Percentiles rank a stretch among this genome's conserved stretches.
phyloP scores from a whole-genome alignment of 2,797 vertebrate genomes.

The Poecile montanus region DNA sequence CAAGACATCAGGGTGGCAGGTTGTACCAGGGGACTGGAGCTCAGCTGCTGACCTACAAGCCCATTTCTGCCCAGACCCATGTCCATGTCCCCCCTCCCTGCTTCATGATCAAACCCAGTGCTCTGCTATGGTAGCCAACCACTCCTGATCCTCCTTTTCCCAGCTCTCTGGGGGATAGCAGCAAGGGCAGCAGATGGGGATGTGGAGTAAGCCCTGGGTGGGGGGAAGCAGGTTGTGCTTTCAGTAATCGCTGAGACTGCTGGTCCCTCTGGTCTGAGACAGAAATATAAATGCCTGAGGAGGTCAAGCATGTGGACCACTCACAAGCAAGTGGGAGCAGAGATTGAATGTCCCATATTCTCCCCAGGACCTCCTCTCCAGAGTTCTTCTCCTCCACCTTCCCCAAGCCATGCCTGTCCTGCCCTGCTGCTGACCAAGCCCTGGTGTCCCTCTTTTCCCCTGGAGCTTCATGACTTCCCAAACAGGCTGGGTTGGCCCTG shows the following conservation, averaged over 20 bases:
- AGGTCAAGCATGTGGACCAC: neutral
- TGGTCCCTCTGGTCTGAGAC: neutral
- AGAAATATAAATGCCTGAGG: neutral
- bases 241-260: rapidly evolving
- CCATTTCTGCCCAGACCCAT: neutral
- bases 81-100: too few relatives aligned
- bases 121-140: rapidly evolving
- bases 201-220: rapidly evolving
- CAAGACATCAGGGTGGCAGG: neutral
- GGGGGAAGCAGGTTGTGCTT: neutral
- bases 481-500: neutral
- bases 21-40: neutral
- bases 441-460: neutral
- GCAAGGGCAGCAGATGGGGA: neutral
- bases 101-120: neutral
- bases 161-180: neutral
- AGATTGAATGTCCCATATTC: neutral
- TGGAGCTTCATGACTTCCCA: neutral
- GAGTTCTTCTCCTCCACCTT: neutral
- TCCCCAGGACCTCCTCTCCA: neutral
- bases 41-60: neutral
- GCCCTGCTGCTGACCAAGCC: neutral
- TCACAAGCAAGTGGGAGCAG: neutral
- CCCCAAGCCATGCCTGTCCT: neutral
- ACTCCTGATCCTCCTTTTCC: neutral